A percentile compares a stretch with the other conserved stretches of the same genome.
These are phyloP conservation scores for Pterocles orientalis DNA, from an alignment of 2,113 vertebrate species.

Conservation along the genomic window DNA sequence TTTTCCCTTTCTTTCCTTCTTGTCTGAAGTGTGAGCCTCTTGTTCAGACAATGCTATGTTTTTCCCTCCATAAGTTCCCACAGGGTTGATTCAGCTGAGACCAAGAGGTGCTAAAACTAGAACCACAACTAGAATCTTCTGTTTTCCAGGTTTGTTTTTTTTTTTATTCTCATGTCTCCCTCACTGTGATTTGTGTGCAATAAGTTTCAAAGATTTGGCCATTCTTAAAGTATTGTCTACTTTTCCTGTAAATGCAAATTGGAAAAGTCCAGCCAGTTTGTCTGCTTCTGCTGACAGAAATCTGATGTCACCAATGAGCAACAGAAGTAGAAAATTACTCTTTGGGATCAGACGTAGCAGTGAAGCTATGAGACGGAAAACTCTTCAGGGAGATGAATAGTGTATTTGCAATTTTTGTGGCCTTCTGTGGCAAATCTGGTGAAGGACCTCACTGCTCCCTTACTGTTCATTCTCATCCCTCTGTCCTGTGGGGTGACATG, in stretches of 20 bases:
- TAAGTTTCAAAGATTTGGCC: neutral
- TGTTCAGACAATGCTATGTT: neutral
- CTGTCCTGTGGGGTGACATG: fast-evolving
- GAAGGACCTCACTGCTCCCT: neutral
- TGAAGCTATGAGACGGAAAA: neutral
- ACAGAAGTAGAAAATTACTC: neutral
- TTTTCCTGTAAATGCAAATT: neutral
- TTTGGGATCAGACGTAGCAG: neutral
- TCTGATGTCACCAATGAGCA: neutral
- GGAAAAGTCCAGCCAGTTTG: neutral
- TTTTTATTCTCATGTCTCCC: neutral
- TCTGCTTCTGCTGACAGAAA: neutral
- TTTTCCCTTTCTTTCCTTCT: neutral
- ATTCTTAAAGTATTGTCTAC: neutral
- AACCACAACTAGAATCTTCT: neutral
- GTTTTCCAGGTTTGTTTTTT: neutral
- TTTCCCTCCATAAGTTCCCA: fast-evolving
- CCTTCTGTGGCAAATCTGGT: neutral
- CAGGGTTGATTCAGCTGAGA: neutral
- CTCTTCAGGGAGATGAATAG: neutral
- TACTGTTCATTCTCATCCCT: neutral
- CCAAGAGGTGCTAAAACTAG: neutral
- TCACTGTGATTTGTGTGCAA: neutral
- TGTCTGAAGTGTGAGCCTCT: neutral
- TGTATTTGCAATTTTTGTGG: neutral